Evolutionary conservation across 2,113 vertebrate species (phyloP).

Genomic region (Apteryx owenii): DNA sequence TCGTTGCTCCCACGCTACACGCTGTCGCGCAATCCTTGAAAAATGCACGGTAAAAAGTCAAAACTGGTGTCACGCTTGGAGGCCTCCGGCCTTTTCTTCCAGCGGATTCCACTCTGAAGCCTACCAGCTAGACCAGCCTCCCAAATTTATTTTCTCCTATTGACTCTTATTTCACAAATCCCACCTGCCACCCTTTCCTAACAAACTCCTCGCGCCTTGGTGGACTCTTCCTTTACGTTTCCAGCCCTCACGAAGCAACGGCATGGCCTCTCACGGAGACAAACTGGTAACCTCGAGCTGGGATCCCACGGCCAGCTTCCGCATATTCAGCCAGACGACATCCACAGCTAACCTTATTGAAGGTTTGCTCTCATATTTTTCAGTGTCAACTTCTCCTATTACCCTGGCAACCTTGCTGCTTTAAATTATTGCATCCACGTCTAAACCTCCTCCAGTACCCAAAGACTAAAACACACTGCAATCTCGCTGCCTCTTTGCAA

Average conservation of each 20-base stretch:
- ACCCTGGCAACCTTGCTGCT: not conserved
- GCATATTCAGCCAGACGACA: conserved; percentile 6
- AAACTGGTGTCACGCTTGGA: not conserved
- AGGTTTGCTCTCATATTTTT: conserved; percentile 54
- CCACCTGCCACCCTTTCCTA: not conserved
- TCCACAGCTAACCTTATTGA: not conserved
- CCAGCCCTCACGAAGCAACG: not conserved
- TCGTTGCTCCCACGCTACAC: not conserved
- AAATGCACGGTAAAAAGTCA: not conserved
- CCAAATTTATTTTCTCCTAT: not conserved
- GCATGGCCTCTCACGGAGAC: conserved; percentile 16
- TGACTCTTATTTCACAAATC: not conserved
- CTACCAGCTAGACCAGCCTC: not conserved
- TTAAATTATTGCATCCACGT: not conserved
- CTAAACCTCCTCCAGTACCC: not conserved
- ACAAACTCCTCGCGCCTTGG: not conserved
- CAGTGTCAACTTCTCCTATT: conserved; percentile 1
- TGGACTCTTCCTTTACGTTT: not conserved
- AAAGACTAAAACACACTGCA: not conserved
- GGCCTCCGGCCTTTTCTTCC: not conserved
- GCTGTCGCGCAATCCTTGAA: not conserved
- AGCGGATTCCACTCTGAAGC: conserved; percentile 2
- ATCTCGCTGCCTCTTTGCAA: not conserved
- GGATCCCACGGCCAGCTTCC: not conserved
- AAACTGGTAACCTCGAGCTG: not conserved